phyloP scores from a whole-genome alignment of 2,113 vertebrate species.

The Neomonachus schauinslandi region DNA sequence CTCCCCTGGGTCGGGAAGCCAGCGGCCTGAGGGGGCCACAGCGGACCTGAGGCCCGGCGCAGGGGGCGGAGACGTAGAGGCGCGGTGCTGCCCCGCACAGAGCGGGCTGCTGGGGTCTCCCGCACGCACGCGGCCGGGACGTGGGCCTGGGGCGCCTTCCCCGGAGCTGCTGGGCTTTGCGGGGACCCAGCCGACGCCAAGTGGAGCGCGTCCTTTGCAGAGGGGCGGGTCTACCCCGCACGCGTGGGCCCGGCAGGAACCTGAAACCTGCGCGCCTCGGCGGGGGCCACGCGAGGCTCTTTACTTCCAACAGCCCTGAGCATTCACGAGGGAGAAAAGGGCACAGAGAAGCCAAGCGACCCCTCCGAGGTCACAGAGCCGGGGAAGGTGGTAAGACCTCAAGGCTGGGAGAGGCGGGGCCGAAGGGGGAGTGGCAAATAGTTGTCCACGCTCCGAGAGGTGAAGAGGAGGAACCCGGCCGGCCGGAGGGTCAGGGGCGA shows the following conservation, averaged over 20 bases:
- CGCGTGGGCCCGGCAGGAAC: neutral
- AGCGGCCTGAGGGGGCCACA: neutral
- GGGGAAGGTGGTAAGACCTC: neutral
- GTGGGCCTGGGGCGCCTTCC: neutral
- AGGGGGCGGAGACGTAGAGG: neutral
- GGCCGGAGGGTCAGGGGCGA: neutral
- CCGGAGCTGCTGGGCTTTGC: neutral
- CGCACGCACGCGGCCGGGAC: neutral
- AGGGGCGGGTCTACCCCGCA: neutral
- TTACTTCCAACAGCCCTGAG: neutral
- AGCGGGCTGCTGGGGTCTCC: neutral
- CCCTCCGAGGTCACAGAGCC: neutral
- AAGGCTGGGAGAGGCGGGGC: neutral
- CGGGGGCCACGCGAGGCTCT: neutral
- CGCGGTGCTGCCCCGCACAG: neutral
- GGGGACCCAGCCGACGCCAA: neutral
- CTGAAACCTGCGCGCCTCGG: neutral
- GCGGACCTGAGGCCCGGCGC: accelerated
- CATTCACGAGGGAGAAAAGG: neutral
- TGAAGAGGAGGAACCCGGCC: neutral
- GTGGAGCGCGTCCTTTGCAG: neutral
- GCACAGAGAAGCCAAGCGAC: neutral
- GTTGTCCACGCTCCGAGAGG: no score
- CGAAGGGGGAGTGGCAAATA: neutral
- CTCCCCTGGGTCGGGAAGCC: neutral